phyloP scores from a whole-genome alignment of 2,797 vertebrate species.

The Sternarchorhynchus goeldii region DNA sequence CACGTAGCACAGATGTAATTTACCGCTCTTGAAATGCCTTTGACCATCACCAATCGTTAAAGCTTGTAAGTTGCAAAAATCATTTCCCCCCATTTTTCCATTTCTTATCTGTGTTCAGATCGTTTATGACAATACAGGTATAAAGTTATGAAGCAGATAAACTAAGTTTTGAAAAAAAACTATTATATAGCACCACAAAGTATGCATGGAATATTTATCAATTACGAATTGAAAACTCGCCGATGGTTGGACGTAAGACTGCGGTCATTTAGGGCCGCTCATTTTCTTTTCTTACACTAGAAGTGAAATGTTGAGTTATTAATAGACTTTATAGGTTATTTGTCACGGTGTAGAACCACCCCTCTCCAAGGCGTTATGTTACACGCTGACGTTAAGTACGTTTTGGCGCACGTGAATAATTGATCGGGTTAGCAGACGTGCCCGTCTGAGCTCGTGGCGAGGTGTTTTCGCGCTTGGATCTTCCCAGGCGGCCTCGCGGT shows the following conservation, averaged over 20 bases:
- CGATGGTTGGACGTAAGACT: background rate
- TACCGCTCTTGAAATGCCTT: constrained; percentile 7
- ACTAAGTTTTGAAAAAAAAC: too few relatives aligned
- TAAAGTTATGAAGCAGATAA: too few relatives aligned
- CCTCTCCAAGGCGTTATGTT: constrained; percentile 45
- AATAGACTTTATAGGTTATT: background rate
- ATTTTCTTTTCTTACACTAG: too few relatives aligned
- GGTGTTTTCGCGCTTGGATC: constrained; percentile 54
- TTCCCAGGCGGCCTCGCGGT: constrained; percentile 36
- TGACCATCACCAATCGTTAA: constrained; percentile 19
- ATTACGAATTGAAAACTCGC: background rate
- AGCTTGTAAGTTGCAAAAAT: constrained; percentile 12
- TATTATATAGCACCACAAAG: background rate
- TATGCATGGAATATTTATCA: constrained; percentile 4
- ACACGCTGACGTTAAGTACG: constrained; percentile 33
- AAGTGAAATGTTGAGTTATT: too few relatives aligned
- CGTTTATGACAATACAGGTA: too few relatives aligned
- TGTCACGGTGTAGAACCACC: constrained; percentile 26
- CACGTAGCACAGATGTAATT: constrained; percentile 30
- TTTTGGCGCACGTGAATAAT: constrained; percentile 60
- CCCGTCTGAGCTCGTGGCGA: constrained; percentile 50
- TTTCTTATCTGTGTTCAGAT: background rate
- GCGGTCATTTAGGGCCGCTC: background rate
- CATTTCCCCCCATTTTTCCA: background rate
- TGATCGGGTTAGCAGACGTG: constrained; percentile 61